Base-by-base conservation (phyloP, 2,113 vertebrate species). In the Serilophus lunatus region DNA sequence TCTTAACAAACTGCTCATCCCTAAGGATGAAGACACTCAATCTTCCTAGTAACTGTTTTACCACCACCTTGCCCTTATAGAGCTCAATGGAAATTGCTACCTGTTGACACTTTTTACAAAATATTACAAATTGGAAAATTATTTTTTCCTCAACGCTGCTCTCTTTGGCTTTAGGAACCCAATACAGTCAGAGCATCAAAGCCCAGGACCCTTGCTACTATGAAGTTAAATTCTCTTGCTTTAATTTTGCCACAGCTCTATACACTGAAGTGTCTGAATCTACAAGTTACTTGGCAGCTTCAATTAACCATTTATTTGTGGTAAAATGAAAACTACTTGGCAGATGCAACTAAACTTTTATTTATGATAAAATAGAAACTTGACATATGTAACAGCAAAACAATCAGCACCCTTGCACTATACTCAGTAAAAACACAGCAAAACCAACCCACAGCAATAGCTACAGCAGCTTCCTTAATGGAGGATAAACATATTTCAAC, bases 51-150 rank as follows among this genome's bases (percentile, higher is more conserved):
- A 89, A 13, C 29, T 9, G 13, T 20, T 69, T 74, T 29, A 56
- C 9, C 22, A 71, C 13, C 17, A 69, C 18, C 17, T 17, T 57
- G 53, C 14, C 40, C 28, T 33, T 18, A 64, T 5, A 51, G 28
- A 92, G 42, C 31, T 78, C n/a, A 65, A 63, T 0, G 31, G 13
- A 44, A 71, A 24, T 10, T 44, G n/a, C 1, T 35, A 22, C 33
- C 53, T 78, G 36, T 33, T 77, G n/a, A 31, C 10, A 28, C 22
- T 28, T 82, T 63, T 82, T 49, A 53, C 85, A 45, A 42, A 65
- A 0, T 40, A 63, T 7, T 51, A 70, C 16, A 85, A 81, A 56
- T 1, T 3, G 17, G 16, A 5, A 8, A 19, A 6, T 23, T 33
- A 23, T 76, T 76, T 66, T 60, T 45, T 17, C n/a, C 40, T 68